phyloP scores from a whole-genome alignment of 2,888 invertebrate species.

The Adineta ricciae region DNA sequence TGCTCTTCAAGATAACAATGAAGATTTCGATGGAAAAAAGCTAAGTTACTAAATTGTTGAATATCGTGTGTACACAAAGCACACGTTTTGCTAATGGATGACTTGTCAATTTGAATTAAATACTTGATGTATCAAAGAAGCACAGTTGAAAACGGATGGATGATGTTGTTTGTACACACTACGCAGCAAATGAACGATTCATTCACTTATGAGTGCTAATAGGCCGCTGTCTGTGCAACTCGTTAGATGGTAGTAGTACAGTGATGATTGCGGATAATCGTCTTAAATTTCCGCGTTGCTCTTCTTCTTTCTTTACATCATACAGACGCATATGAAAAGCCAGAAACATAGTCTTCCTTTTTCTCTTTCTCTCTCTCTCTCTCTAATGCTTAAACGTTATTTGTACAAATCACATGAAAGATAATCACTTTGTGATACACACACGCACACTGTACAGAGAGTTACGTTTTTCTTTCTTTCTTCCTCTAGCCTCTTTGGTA shows the following conservation, averaged over 20 bases:
- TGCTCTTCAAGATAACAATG: no score
- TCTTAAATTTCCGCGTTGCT: neutral
- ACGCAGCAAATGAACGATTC: neutral
- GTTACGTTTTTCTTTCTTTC: neutral
- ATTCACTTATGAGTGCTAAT: neutral
- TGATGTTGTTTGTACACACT: neutral
- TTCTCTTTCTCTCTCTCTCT: neutral
- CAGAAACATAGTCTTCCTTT: neutral
- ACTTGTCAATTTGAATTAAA: neutral
- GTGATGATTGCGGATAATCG: neutral
- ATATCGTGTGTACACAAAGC: neutral
- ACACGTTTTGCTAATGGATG: neutral
- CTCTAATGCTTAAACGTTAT: neutral
- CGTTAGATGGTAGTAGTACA: neutral
- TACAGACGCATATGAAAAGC: neutral
- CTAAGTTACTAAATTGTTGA: neutral
- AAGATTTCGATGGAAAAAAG: no score
- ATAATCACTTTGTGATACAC: neutral
- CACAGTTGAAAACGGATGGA: neutral
- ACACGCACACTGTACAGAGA: neutral
- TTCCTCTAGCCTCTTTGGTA: neutral
- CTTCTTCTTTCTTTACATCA: neutral
- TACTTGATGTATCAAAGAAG: neutral
- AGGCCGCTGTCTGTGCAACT: neutral
- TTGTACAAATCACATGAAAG: constrained; percentile 1